Conservation (phyloP, 2,888 invertebrate species). For the Andricus curvator region DNA sequence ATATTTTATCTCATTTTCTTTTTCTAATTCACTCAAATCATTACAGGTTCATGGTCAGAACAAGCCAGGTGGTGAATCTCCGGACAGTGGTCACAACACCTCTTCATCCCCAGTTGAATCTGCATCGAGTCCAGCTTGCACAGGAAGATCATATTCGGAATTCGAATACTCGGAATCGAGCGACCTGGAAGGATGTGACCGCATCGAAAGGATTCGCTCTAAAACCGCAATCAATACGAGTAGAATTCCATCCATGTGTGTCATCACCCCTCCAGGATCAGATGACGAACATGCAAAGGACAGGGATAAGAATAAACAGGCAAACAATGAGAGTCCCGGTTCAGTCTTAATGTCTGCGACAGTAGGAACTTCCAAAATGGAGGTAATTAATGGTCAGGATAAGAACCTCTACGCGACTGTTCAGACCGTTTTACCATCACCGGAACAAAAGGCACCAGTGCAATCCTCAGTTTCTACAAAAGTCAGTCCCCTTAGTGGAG, state of each 20-base stretch:
- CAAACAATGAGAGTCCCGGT: slow-evolving; percentile 61
- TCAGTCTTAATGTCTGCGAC: slow-evolving; percentile 75
- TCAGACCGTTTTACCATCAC: slow-evolving; percentile 65
- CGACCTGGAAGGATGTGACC: slow-evolving; percentile 91
- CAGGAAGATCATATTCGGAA: slow-evolving; percentile 86
- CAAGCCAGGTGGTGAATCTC: slow-evolving; percentile 85
- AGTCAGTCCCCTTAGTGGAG: slow-evolving; percentile 83
- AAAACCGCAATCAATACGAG: slow-evolving; percentile 93
- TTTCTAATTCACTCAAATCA: background rate
- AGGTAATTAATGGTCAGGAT: slow-evolving; percentile 75
- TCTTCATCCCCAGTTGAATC: slow-evolving; percentile 90
- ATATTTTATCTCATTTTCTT: background rate
- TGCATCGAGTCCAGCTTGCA: slow-evolving; percentile 85
- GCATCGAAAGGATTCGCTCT: slow-evolving; percentile 90
- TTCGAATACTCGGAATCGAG: slow-evolving; percentile 93
- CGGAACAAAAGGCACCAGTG: slow-evolving; percentile 37
- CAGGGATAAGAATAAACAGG: slow-evolving; percentile 62
- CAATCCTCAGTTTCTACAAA: slow-evolving; percentile 57
- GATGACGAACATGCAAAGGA: slow-evolving; percentile 87
- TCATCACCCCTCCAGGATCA: slow-evolving; percentile 92
- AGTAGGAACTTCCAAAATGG: slow-evolving; percentile 75
- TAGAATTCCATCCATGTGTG: slow-evolving; percentile 95
- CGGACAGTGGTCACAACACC: slow-evolving; percentile 90
- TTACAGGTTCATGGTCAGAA: slow-evolving; percentile 76
- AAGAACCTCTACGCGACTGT: slow-evolving; percentile 76